Percentiles rank a stretch among this genome's conserved stretches.
Evolutionary conservation across 2,113 vertebrate genomes (phyloP).

Genomic region (Engraulis encrasicolus): DNA sequence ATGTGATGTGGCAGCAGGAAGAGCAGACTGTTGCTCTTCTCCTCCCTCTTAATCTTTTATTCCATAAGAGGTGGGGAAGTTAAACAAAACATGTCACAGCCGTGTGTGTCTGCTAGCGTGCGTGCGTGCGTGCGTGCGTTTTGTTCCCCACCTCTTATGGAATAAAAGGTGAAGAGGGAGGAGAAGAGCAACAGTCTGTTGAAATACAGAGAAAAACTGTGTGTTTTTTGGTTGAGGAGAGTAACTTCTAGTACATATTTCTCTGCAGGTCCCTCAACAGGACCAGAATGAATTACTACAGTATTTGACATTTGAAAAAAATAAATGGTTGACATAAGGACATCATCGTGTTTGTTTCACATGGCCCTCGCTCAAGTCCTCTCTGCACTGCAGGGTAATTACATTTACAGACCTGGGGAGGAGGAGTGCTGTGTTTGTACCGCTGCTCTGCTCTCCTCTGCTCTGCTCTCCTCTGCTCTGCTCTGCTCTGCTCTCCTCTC

Average conservation of each 20-base stretch:
- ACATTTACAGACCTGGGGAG: slow-evolving; percentile 60
- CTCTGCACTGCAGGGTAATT: slow-evolving; percentile 61
- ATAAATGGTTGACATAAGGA: slow-evolving; percentile 26
- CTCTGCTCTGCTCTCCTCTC: background rate
- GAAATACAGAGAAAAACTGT: background rate
- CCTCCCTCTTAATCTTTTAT: slow-evolving; percentile 23
- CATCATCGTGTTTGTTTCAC: slow-evolving; percentile 24
- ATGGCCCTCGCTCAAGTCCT: slow-evolving; percentile 45
- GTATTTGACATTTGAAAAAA: slow-evolving; percentile 24
- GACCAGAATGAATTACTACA: slow-evolving; percentile 22
- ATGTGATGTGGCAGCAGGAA: background rate
- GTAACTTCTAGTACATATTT: too few species aligned
- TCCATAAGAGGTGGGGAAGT: background rate
- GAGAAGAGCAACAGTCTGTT: background rate
- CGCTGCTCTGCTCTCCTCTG: background rate
- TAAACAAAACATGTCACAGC: background rate
- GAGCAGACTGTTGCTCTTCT: background rate
- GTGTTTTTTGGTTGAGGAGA: background rate
- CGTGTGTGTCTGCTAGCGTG: background rate
- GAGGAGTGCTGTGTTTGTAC: background rate
- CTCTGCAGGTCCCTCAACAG: slow-evolving; percentile 11
- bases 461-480: slow-evolving; percentile 47
- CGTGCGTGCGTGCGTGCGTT: too few species aligned
- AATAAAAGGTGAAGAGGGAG: slow-evolving; percentile 21
- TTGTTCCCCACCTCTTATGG: background rate